These are phyloP conservation scores for Ariopsis seemanni DNA, from an alignment of 2,113 vertebrate species.

Conservation along the genomic window DNA sequence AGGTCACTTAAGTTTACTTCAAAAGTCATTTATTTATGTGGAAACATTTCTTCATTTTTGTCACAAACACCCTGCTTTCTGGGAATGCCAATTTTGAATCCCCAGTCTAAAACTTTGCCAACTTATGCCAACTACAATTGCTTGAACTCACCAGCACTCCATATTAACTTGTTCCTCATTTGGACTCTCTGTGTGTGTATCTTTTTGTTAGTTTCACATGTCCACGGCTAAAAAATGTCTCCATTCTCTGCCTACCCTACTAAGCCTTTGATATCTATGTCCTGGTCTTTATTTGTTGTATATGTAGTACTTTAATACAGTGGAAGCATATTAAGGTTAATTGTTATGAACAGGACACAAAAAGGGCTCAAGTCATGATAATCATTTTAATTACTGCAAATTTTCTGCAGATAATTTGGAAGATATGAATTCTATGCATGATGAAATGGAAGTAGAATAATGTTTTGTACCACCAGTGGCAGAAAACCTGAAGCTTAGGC, in stretches of 20 bases:
- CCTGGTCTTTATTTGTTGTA: too few species aligned
- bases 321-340: too few species aligned
- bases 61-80: background rate
- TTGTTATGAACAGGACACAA: too few species aligned
- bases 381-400: too few species aligned
- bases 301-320: too few species aligned
- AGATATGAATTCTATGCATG: too few species aligned
- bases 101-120: too few species aligned
- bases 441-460: too few species aligned
- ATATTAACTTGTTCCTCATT: background rate
- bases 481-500: too few species aligned
- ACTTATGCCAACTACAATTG: background rate
- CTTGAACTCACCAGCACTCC: background rate
- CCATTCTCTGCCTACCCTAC: background rate
- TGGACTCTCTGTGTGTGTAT: background rate
- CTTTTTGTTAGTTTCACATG: background rate
- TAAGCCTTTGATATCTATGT: background rate
- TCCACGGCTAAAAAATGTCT: background rate
- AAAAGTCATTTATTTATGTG: background rate
- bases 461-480: too few species aligned
- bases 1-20: background rate
- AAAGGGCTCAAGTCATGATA: too few species aligned
- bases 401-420: too few species aligned
- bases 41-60: background rate
- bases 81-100: background rate